Evolutionary conservation across 2,888 invertebrate species (phyloP), one percentile per base, ranked within the genome.

Genomic region (Hypselothyrea guttata): DNA sequence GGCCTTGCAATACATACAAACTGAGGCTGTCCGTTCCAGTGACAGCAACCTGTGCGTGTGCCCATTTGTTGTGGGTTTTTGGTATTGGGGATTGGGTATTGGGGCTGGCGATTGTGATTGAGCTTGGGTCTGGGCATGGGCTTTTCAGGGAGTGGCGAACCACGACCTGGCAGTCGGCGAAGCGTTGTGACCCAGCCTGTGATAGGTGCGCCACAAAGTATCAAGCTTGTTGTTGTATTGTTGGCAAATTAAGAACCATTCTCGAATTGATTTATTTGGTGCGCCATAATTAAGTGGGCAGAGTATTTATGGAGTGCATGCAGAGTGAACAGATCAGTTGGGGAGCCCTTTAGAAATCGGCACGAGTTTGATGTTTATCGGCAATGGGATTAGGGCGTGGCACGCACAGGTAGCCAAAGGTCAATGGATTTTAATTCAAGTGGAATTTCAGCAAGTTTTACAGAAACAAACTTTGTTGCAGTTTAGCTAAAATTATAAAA

Each of bases 261-360:
- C 64, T 53, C 52, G 46, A 53, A 62, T 68, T 79, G 84, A 79
- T 83, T 76, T 83, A 83, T 79, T 56, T 51, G 71, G 55, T 68
- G 72, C 49, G 63, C 44, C 74, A 59, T 65, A 48, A 59, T 63
- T 35, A 53, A 60, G 66, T 55, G 51, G 52, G 34, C 22, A 30
- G 15, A 27, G 48, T 73, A 73, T 76, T 83, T 69, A 83, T 83
- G 66, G 56, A 83, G 67, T 82, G 73, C 38, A 54, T 52, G 48
- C 37, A 44, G 35, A 48, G 42, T 48, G 30, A 40, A 8, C 44
- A 47, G 57, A 61, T 68, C 45, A 37, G 44, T 8, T 18, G 2
- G 16, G 28, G 7, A 11, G 12, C 66, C 61, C 68, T 55, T 56
- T 48, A 35, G 46, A 54, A 53, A 37, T 46, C 53, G 65, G 67